Base-by-base conservation (phyloP, 53 echinoderm and acorn worm species). In the Antedon mediterranea region DNA sequence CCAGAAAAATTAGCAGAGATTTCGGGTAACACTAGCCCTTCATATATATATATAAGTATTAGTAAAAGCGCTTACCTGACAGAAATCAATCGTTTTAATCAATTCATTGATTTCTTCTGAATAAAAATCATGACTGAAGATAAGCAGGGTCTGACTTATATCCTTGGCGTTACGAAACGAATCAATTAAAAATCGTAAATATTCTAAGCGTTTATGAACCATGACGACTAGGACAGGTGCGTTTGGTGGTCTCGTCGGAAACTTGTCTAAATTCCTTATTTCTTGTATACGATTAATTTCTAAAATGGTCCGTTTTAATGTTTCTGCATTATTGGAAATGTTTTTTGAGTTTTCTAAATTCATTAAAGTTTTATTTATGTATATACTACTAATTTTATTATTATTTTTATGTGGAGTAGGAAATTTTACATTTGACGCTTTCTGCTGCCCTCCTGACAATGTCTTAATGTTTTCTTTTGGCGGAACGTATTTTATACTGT, bases 191-290 rank as follows among this genome's bases (percentile, higher is more conserved):
- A 85, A 97, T 20, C 86, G 89, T 76, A 97, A 78, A 80, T 97
- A 97, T 89, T 97, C 97, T 76, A 91, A 76, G 78, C 97, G 80
- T 73, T 97, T 87, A 77, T 97, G 97, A 14, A 89, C 97, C 97
- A 91, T 91, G 31, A 97, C 97, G 27, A 97, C 78, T 31, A 97
- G 82, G 43, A 97, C 92, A 3, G 89, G 77, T 34, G 87, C 84
- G 28, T 80, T 43, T 41, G 80, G 72, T 0, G 88, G 83, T 18
- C 91, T 74, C 32, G 33, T 28, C 13, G 89, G 89, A 75, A 86
- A 97, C 28, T 74, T 43, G 3, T 77, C 89, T 11, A 81, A 34
- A 72, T 97, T 97, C 13, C 71, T 79, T 14, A 97, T 81, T 34
- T 87, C 84, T 77, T 97, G 91, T 44, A 80, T 77, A 34, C 88